These are phyloP conservation scores for Melanocharis versteri DNA, from an alignment of 2,113 vertebrate genomes.

Conservation along the genomic window DNA sequence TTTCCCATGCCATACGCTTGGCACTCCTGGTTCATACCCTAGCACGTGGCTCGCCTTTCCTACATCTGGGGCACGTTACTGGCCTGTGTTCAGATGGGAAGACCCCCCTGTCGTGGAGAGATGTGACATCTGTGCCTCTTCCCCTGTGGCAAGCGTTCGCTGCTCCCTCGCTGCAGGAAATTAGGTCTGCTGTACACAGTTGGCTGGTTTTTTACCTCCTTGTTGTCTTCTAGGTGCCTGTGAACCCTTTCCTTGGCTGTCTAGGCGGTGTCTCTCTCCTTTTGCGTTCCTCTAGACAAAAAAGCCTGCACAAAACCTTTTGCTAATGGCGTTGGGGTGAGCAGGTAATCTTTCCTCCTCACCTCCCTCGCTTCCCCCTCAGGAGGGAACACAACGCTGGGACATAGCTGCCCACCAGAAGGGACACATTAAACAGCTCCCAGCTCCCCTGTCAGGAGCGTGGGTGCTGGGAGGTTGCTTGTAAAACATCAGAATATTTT, in stretches of 20 bases:
- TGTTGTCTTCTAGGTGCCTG: background rate
- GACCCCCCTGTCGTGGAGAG: background rate
- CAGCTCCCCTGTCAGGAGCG: background rate
- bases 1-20: rapidly evolving
- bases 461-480: background rate
- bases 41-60: background rate
- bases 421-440: background rate
- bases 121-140: background rate
- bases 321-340: background rate
- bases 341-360: background rate
- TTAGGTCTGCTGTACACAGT: background rate
- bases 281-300: background rate
- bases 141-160: background rate
- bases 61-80: background rate
- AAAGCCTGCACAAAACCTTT: background rate
- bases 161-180: background rate
- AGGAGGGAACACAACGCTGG: background rate
- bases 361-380: rapidly evolving
- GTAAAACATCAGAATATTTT: background rate
- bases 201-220: background rate
- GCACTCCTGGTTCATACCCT: background rate
- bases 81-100: background rate
- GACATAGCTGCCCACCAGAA: background rate
- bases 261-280: background rate
- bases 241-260: background rate